Evolutionary conservation across 2,113 vertebrate genomes (phyloP), one percentile per base, ranked within the genome.

Genomic region (human (Homo sapiens)): DNA sequence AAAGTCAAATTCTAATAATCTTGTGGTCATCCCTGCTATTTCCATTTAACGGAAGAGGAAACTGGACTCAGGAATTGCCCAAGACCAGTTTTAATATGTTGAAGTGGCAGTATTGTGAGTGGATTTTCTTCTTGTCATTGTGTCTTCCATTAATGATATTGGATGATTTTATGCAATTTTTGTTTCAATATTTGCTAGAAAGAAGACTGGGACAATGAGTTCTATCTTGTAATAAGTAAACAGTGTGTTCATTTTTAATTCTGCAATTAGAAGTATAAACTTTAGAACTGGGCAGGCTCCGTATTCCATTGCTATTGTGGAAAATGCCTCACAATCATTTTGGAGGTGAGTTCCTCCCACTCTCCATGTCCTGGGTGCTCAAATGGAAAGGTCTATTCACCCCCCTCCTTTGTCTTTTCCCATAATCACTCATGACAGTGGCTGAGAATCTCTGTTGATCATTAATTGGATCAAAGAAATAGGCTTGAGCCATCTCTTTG

Each of bases 121-220:
- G 25, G 14, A 57, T 23, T 95, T 4, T 93, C 45, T 93, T 94
- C 38, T 92, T 85, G 61, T 59, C 59, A 57, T 50, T 89, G 4
- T 90, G 59, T 40, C 91, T 95, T 75, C 57, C 85, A 90, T 72
- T 40, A 72, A 55, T 38, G n/a, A 16, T 52, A 5, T 12, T 79
- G 72, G 85, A 89, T 79, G 17, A 48, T 73, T 87, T 79, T 38
- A 76, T 73, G 25, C 8, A 78, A 93, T 68, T 89, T 96, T 95
- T 97, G 1, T 55, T 68, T 81, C 66, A 88, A 38, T 48, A 55
- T 89, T 95, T 96, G 4, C 76, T 78, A 78, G 91, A 94, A 94
- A 91, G 32, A 75, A 89, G 38, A 70, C 61, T 38, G 82, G 57
- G 92, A 85, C 89, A 78, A 93, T 94, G 93, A 81, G 66, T 70